Base-by-base conservation (phyloP, 2,888 invertebrate genomes). In the Lottia scabra region DNA sequence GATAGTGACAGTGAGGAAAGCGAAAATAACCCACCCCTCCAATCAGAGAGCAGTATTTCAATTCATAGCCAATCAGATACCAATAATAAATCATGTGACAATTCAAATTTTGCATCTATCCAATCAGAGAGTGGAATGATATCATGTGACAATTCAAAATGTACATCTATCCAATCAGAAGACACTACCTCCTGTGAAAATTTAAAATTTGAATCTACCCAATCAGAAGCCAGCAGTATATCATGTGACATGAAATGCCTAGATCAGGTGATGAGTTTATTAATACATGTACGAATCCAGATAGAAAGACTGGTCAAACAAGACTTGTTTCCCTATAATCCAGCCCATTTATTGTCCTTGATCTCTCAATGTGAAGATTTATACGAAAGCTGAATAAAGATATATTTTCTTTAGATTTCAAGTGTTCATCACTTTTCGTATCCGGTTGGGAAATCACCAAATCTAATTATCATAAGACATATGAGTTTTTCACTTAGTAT, bases 201-300 rank as follows among this genome's bases (percentile, higher is more conserved):
- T n/a, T 38, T 15, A 2, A 38, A 38, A 38, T 38, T 1, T 6
- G 38, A 38, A 38, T 38, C 38, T 38, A 38, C 10, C 38, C 23
- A 5, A 68, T 5, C 15, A 65, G 43, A 13, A 12, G 19, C 26
- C n/a, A 56, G 48, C 43, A n/a, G 13, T 27, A 45, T 0, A 26
- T 16, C 63, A 44, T 68, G 64, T 68, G 46, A 68, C 19, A 19
- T 27, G 23, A 45, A 43, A 15, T 72, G 72, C 46, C 46, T 74
- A n/a, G 74, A 74, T 23, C 30, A 4, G 13, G 68, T 68, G 12
- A 78, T 83, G 76, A 70, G 76, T 56, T 74, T 75, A 46, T 69
- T 81, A 6, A 80, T 80, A 19, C 63, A 81, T 65, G 72, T 78
- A 30, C 65, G 78, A 19, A 30, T 81, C 13, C 77, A 78, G 68